Evolutionary conservation across 2,888 invertebrate species (phyloP).

Genomic region (Bhutanitis thaidina): DNA sequence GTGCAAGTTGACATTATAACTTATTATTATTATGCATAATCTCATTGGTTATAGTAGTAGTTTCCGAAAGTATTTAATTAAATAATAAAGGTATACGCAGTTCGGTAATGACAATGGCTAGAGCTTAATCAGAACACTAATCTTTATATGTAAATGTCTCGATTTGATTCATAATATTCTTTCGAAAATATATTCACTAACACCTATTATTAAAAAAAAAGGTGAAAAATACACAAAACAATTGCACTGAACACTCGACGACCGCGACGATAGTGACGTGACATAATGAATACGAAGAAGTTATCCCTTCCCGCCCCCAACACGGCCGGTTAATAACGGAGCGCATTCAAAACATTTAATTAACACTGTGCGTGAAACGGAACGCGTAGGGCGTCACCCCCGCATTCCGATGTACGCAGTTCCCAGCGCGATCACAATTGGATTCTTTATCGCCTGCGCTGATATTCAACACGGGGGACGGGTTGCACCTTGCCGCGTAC

Average conservation of each 20-base stretch:
- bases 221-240: background rate
- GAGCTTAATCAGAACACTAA: too few relatives aligned
- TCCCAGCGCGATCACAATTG: background rate
- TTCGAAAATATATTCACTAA: too few relatives aligned
- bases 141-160: too few relatives aligned
- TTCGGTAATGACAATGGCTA: too few relatives aligned
- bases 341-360: constrained; percentile 60
- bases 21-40: too few relatives aligned
- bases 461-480: constrained; percentile 5
- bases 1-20: too few relatives aligned
- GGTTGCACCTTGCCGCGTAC: constrained; percentile 5
- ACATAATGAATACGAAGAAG: constrained; percentile 8
- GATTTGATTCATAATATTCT: too few relatives aligned
- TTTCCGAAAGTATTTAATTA: too few relatives aligned
- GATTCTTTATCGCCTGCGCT: constrained; percentile 9
- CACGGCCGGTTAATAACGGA: constrained; percentile 25
- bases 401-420: constrained; percentile 5
- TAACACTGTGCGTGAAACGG: constrained; percentile 32
- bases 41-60: too few relatives aligned
- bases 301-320: constrained; percentile 5
- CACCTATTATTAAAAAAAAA: too few relatives aligned
- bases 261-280: background rate
- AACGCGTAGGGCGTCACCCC: constrained; percentile 4
- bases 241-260: background rate
- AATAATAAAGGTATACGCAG: too few relatives aligned